phyloP scores from a whole-genome alignment of 2,797 vertebrate species.

The Xiphophorus birchmanni region DNA sequence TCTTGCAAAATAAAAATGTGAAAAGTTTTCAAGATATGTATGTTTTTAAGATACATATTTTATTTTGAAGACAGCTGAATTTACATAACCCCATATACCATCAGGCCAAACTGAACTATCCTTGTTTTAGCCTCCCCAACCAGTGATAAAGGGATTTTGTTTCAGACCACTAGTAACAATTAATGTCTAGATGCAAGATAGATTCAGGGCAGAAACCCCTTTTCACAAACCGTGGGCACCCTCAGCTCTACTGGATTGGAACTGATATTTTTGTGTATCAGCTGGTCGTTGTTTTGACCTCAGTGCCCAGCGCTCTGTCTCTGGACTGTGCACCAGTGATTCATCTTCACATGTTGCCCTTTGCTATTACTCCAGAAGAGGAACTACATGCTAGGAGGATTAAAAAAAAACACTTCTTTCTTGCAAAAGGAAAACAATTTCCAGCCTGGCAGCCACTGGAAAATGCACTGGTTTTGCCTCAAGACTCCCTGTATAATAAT shows the following conservation, averaged over 20 bases:
- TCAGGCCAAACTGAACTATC: background rate
- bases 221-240: slow-evolving; percentile 34
- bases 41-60: background rate
- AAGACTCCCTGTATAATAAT: slow-evolving; percentile 8
- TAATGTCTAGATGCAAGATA: slow-evolving; percentile 16
- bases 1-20: background rate
- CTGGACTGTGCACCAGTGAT: slow-evolving; percentile 43
- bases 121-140: slow-evolving; percentile 8
- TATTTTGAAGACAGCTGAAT: background rate
- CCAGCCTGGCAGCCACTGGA: slow-evolving; percentile 22
- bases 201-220: slow-evolving; percentile 10
- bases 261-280: slow-evolving; percentile 52
- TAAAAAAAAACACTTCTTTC: slow-evolving; percentile 35
- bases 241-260: slow-evolving; percentile 43
- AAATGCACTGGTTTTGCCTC: slow-evolving; percentile 9
- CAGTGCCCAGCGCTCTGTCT: slow-evolving; percentile 28
- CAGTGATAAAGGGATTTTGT: slow-evolving; percentile 2
- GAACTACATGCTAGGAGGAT: slow-evolving; percentile 38
- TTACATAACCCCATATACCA: background rate
- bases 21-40: no score
- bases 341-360: slow-evolving; percentile 67
- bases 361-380: slow-evolving; percentile 47
- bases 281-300: slow-evolving; percentile 55
- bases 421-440: slow-evolving; percentile 38
- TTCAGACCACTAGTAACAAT: background rate